phyloP scores from a whole-genome alignment of 2,113 vertebrate species.

The Pogona vitticeps region DNA sequence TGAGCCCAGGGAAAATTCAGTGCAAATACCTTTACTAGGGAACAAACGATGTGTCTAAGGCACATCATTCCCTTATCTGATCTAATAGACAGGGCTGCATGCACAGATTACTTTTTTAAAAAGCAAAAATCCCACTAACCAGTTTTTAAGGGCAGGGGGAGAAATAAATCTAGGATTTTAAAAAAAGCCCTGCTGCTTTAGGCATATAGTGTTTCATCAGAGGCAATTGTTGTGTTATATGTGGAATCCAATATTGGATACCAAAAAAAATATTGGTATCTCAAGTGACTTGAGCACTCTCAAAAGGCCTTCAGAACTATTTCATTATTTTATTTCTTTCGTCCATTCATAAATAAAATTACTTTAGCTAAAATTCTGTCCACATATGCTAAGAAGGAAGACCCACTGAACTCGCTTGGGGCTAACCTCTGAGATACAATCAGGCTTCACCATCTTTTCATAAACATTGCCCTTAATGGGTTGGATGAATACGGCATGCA shows the following conservation, averaged over 20 bases:
- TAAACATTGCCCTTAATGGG: background rate
- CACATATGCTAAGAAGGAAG: background rate
- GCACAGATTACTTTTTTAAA: background rate
- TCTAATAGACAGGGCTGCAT: background rate
- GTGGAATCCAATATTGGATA: background rate
- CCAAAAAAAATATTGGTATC: no score
- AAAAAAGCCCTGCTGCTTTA: background rate
- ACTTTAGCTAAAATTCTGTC: background rate
- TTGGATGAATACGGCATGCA: background rate
- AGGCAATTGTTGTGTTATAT: slow-evolving; percentile 16
- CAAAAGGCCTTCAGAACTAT: background rate
- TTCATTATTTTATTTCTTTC: background rate
- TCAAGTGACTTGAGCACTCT: slow-evolving; percentile 3
- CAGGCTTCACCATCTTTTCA: background rate
- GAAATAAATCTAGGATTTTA: background rate
- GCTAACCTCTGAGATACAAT: background rate
- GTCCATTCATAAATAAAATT: background rate
- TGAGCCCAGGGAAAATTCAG: background rate
- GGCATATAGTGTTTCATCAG: background rate
- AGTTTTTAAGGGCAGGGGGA: background rate
- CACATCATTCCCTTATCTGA: background rate
- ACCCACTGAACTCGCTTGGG: background rate
- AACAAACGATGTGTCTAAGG: background rate
- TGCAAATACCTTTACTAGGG: background rate
- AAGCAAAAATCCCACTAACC: background rate